Conservation (phyloP, 2,113 vertebrate genomes). For the Parus major region DNA sequence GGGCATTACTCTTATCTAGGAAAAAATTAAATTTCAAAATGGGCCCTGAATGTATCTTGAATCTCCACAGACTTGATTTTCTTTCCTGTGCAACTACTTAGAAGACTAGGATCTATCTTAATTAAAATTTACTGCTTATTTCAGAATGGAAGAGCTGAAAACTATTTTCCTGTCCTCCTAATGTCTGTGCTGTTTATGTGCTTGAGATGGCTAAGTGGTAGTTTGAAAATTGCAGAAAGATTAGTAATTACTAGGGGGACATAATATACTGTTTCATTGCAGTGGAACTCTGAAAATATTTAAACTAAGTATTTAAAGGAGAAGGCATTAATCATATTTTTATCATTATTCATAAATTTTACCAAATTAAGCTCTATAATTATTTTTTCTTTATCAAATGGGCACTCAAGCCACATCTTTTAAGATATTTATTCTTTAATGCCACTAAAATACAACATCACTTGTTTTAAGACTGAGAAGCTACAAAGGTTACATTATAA, state of each 20-base stretch:
- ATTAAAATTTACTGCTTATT: constrained; percentile 51
- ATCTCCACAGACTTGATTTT: not conserved
- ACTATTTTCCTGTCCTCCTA: not conserved
- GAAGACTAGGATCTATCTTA: not conserved
- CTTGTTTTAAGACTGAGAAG: not conserved
- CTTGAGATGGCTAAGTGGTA: constrained; percentile 41
- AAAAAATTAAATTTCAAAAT: not conserved
- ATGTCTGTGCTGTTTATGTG: constrained; percentile 38
- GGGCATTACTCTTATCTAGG: not conserved
- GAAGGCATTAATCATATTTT: not conserved
- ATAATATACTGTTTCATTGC: constrained; percentile 4
- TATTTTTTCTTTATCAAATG: not conserved
- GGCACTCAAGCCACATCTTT: not conserved
- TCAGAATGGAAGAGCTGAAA: constrained; percentile 39
- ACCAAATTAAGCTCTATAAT: not conserved
- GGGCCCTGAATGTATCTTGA: not conserved
- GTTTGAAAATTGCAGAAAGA: constrained; percentile 45
- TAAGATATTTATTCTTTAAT: not conserved
- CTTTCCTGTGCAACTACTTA: not conserved
- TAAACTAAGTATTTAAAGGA: not conserved
- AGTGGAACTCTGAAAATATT: not conserved
- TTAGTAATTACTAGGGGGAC: constrained; percentile 31
- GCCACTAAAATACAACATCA: not conserved
- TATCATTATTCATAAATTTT: not conserved
- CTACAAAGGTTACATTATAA: not conserved